Conservation (phyloP, 2,888 invertebrate genomes). For the Melitaea athalia region DNA sequence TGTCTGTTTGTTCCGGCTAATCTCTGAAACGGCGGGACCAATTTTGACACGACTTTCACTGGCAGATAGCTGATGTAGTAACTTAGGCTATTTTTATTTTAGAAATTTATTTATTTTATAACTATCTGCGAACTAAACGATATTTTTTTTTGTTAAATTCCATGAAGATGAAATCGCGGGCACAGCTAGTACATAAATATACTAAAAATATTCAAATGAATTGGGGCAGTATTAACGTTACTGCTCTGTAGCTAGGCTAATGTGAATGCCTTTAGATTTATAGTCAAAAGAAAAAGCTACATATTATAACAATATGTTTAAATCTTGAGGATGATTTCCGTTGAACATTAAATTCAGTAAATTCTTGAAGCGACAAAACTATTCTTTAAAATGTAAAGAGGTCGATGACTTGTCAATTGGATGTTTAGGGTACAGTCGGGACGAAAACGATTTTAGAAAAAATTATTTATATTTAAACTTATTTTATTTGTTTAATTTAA, state of each 20-base stretch:
- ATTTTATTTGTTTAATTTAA: neutral
- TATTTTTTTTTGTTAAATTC: too few relatives aligned
- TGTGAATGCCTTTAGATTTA: constrained; percentile 6
- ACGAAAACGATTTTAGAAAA: neutral
- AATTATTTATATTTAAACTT: neutral
- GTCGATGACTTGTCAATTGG: constrained; percentile 47
- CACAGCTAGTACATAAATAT: constrained; percentile 3
- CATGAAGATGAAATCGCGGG: too few relatives aligned
- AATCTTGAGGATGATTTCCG: neutral
- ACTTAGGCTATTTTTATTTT: too few relatives aligned
- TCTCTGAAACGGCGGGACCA: too few relatives aligned
- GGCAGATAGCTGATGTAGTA: too few relatives aligned
- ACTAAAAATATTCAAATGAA: constrained; percentile 4
- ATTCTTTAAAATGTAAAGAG: constrained; percentile 42
- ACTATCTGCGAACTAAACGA: too few relatives aligned
- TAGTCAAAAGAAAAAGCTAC: neutral
- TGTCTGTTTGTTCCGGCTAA: too few relatives aligned
- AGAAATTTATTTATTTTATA: too few relatives aligned
- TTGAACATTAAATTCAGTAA: neutral
- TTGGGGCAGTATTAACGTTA: neutral
- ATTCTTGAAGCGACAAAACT: constrained; percentile 1
- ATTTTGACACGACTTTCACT: too few relatives aligned
- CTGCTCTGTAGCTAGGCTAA: neutral
- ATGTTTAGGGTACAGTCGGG: constrained; percentile 27
- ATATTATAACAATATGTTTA: constrained; percentile 3